Percentiles rank a stretch among this genome's conserved stretches.
Conservation (phyloP, 2,113 vertebrate species). For the Psephotus haematonotus region DNA sequence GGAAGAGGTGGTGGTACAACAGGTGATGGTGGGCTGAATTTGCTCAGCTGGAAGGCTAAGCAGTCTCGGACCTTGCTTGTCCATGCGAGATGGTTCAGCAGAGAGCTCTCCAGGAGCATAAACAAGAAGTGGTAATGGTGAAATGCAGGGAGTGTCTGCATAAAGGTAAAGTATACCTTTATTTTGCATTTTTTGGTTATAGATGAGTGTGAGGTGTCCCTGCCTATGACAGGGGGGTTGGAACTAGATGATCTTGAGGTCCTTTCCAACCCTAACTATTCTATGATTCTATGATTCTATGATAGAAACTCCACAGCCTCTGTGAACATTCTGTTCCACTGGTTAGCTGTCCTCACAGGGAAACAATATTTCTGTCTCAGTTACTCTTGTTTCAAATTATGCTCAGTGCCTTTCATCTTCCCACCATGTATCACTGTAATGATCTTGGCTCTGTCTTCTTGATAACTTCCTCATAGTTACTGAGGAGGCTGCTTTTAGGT, state of each 20-base stretch:
- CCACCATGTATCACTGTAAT: not conserved
- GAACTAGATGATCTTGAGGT: no score
- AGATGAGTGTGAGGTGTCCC: not conserved
- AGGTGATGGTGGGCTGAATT: not conserved
- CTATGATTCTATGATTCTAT: no score
- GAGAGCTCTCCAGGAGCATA: not conserved
- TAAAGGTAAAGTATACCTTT: not conserved
- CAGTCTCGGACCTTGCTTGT: not conserved
- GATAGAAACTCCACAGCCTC: not conserved
- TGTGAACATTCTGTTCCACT: not conserved
- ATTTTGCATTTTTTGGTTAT: not conserved
- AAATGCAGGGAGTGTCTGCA: not conserved
- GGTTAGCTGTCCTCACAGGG: not conserved
- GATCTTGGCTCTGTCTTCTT: not conserved
- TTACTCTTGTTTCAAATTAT: not conserved
- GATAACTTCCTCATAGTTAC: not conserved
- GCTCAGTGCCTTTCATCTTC: not conserved
- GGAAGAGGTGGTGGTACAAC: not conserved
- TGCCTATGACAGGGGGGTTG: no score
- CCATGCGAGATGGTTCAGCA: not conserved
- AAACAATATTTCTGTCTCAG: not conserved
- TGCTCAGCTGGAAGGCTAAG: not conserved
- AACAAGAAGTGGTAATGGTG: accelerated
- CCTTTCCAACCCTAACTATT: no score
- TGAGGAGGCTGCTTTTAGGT: not conserved